Base-by-base conservation (phyloP, 23 tunicate species). In the Corella eumyota region DNA sequence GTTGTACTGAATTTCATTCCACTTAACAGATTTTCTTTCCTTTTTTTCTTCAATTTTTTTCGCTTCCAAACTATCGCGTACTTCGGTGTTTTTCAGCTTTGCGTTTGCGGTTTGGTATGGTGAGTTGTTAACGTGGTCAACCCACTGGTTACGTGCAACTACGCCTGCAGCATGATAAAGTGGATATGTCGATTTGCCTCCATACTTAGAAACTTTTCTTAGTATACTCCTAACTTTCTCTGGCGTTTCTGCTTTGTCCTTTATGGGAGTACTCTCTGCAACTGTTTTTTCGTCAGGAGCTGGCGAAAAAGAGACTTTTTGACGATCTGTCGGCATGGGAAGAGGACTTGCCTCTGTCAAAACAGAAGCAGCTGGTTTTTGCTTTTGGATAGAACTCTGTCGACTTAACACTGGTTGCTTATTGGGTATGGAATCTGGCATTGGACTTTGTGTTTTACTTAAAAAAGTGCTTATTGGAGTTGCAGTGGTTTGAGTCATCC, bases 1-100 rank as follows among this genome's bases (percentile, higher is more conserved):
- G 53, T 85, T 71, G 56, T 77, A 85, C 30, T 77, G 95, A 20
- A 85, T 61, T 45, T 85, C 79, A 45, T 85, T 76, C 95, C 95
- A 85, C 28, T 76, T 66, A 1, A 85, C 95, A 20, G 82, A 73
- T 57, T 85, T 85, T 6, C 70, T 23, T 22, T 28, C 45, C 19
- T 9, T 58, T 44, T 44, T 13, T 32, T 58, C 64, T 7, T 6
- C 46, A 21, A 29, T 25, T 11, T 66, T 45, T 19, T 74, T 37
- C 45, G 59, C 61, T 21, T 74, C 80, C 36, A 74, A 33, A 44
- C 80, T 74, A 56, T 74, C 80, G 3, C 45, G 27, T 7, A 74
- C 70, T 36, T 74, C 70, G 3, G 61, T 38, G 25, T 56, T 70
- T 30, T 63, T 35, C 50, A 74, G 40, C 44, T 25, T 62, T 2